Conservation (phyloP, 2,113 vertebrate species). For the Oncorhynchus kisutch region DNA sequence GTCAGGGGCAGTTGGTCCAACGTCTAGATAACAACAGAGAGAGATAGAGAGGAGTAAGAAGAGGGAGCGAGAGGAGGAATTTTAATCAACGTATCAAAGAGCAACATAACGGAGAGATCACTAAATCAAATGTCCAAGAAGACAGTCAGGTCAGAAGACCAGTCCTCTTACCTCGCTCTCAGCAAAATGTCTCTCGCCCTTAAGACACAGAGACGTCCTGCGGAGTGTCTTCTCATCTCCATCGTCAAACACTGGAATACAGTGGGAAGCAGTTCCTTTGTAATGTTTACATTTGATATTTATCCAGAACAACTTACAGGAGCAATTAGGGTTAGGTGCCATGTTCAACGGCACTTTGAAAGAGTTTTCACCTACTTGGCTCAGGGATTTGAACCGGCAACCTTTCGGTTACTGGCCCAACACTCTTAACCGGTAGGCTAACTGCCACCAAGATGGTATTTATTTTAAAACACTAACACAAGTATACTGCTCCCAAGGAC, state of each 20-base stretch:
- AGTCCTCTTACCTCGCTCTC: constrained; percentile 88
- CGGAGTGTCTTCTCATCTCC: constrained; percentile 97
- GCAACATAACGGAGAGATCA: no score
- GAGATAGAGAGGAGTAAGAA: no score
- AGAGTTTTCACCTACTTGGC: no score
- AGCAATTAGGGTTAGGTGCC: no score
- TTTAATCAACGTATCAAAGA: background rate
- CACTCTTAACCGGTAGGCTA: no score
- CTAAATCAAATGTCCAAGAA: no score
- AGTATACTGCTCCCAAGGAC: background rate
- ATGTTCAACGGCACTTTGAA: no score
- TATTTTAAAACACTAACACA: background rate
- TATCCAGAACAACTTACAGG: no score
- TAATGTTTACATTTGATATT: background rate
- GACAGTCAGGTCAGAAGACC: background rate
- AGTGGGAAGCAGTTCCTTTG: background rate
- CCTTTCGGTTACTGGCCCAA: no score
- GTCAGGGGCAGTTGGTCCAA: constrained; percentile 95
- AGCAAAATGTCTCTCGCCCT: constrained; percentile 97
- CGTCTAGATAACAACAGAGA: constrained; percentile 71
- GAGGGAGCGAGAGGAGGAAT: background rate
- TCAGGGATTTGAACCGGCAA: no score
- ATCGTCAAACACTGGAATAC: constrained; percentile 90
- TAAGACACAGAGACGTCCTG: constrained; percentile 93
- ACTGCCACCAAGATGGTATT: no score